Base-by-base conservation (phyloP, 2,113 vertebrate genomes). In the human (Homo sapiens) region DNA sequence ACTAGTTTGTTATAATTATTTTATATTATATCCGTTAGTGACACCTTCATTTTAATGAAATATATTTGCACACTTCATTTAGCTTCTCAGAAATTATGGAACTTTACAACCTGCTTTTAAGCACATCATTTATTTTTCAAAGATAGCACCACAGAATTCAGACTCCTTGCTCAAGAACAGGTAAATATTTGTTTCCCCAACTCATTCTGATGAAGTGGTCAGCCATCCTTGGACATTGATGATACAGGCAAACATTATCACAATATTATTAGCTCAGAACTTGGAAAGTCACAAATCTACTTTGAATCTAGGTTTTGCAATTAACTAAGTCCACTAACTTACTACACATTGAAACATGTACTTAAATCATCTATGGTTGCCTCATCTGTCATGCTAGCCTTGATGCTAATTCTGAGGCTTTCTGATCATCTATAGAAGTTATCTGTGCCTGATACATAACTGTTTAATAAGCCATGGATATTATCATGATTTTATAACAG, bases 201-300 rank as follows among this genome's bases (percentile, higher is more conserved):
- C 12, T 83, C 50, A 52, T 52, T 89, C 9, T 89, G 43, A 18
- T 38, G 3, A 38, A 25, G 14, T 17, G 48, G 2, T 8, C 1
- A 13, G 3, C 0, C 11, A 13, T 6, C 12, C 23, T 32, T 9
- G 5, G 2, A 35, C 1, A 2, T 20, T n/a, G 50, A n/a, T 11
- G 2, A 30, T 10, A 17, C 6, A 32, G 90, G 7, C 45, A 48
- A 2, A 81, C 3, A 22, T 14, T 30, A 27, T 27, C 38, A 83
- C 55, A 70, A 76, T 72, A 22, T 48, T 25, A 30, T 43, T 11
- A 17, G 14, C 8, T 89, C 72, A n/a, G 45, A 52, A 70, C 59
- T 40, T 4, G 18, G 38, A 68, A 76, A 32, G 7, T 59, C 40
- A 81, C 38, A 4, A 35, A 73, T 75, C 32, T 40, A 75, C 68